Evolutionary conservation across 2,797 vertebrate species (phyloP).

Genomic region (Enteromius thamalakanensis): DNA sequence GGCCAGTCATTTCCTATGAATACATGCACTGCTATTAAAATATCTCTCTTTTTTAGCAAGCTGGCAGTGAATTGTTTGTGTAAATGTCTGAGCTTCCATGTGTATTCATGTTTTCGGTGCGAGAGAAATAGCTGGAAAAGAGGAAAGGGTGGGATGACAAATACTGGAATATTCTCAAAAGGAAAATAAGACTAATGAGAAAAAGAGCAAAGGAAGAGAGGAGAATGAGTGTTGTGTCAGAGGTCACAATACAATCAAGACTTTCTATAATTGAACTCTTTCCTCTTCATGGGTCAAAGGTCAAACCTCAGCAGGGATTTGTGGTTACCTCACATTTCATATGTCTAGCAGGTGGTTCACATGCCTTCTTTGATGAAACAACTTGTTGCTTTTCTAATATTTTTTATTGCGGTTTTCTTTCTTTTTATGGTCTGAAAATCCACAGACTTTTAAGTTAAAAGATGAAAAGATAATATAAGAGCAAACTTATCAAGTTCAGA

Average conservation of each 20-base stretch:
- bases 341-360: slow-evolving; percentile 58
- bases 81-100: slow-evolving; percentile 8
- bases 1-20: slow-evolving; percentile 2
- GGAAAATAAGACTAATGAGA: slow-evolving; percentile 37
- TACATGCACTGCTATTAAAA: neutral
- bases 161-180: slow-evolving; percentile 23
- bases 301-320: slow-evolving; percentile 44
- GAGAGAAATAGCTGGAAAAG: neutral
- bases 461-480: too few species aligned
- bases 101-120: neutral
- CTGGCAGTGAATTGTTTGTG: slow-evolving; percentile 9
- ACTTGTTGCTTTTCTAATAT: neutral
- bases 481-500: neutral
- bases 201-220: slow-evolving; percentile 31
- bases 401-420: neutral
- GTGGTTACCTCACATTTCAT: slow-evolving; percentile 45
- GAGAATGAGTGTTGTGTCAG: slow-evolving; percentile 31
- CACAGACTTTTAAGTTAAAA: neutral
- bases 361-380: neutral
- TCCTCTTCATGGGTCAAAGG: slow-evolving; percentile 48
- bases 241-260: slow-evolving; percentile 57
- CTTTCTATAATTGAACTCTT: slow-evolving; percentile 50
- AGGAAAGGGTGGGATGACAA: neutral
- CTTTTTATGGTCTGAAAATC: neutral
- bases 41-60: neutral